These are phyloP conservation scores for Lophura nycthemera DNA, from an alignment of 2,113 vertebrate genomes.

Conservation along the genomic window DNA sequence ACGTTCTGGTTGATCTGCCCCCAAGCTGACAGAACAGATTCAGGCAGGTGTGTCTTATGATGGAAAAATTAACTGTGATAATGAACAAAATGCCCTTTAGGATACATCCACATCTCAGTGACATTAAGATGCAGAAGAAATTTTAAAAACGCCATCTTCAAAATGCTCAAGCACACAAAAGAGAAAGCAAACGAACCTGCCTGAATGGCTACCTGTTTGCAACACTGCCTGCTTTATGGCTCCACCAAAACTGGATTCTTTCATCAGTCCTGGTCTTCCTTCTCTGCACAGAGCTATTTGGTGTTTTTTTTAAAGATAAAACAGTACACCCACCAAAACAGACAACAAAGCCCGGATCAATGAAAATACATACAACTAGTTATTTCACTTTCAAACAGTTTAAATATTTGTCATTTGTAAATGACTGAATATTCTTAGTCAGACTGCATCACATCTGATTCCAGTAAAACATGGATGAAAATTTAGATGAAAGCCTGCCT, in stretches of 20 bases:
- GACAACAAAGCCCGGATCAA: neutral
- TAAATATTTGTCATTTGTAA: slow-evolving; percentile 13
- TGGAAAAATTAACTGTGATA: neutral
- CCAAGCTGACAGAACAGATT: slow-evolving; percentile 16
- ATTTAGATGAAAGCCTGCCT: slow-evolving; percentile 4
- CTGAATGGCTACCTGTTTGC: neutral
- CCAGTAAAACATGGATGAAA: neutral
- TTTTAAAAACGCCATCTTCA: neutral
- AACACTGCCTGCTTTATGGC: neutral
- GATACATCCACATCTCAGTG: neutral
- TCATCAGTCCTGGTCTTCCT: neutral
- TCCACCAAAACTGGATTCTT: neutral
- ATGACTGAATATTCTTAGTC: neutral
- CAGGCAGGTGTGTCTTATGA: neutral
- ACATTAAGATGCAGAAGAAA: neutral
- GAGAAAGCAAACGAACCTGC: neutral
- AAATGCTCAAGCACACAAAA: neutral
- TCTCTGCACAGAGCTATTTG: neutral
- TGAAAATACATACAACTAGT: neutral
- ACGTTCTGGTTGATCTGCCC: neutral
- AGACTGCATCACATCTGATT: neutral
- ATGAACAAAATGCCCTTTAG: neutral
- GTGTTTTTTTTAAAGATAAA: neutral
- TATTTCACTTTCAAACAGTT: neutral
- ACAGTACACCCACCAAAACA: neutral